phyloP scores from a whole-genome alignment of 2,113 vertebrate species.

The Cepphus grylle region DNA sequence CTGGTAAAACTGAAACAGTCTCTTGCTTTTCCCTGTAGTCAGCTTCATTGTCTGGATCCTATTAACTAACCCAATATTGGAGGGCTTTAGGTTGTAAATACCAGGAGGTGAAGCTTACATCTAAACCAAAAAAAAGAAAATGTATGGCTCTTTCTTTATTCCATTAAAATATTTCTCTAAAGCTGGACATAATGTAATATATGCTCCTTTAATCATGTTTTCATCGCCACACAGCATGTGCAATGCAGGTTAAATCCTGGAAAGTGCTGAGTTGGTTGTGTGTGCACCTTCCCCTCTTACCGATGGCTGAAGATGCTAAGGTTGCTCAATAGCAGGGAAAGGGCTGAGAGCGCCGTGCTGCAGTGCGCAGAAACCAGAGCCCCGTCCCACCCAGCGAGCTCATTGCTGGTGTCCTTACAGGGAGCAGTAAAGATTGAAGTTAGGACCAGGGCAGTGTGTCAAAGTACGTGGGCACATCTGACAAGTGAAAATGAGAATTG shows the following conservation, averaged over 20 bases:
- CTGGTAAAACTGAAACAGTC: background rate
- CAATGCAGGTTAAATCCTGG: background rate
- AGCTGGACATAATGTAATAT: conserved; percentile 24
- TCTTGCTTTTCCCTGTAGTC: conserved; percentile 16
- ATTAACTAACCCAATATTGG: conserved; percentile 18
- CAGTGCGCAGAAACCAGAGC: background rate
- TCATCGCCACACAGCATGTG: background rate
- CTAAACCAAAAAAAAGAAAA: background rate
- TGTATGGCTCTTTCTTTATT: background rate
- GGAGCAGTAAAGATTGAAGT: background rate
- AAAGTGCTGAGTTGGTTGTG: background rate
- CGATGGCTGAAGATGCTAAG: background rate
- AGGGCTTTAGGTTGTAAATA: conserved; percentile 44
- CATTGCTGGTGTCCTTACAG: background rate
- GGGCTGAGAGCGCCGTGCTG: background rate
- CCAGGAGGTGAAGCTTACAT: conserved; percentile 14
- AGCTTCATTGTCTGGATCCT: conserved; percentile 46
- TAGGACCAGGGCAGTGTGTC: background rate
- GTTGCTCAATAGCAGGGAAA: background rate
- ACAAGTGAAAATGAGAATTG: background rate
- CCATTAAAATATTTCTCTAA: conserved; percentile 23
- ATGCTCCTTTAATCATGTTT: background rate
- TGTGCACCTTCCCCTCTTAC: background rate
- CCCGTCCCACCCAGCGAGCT: background rate
- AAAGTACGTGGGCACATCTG: background rate